Evolutionary conservation across 2,113 vertebrate genomes (phyloP), one percentile per base, ranked within the genome.

Genomic region (Cervus canadensis): DNA sequence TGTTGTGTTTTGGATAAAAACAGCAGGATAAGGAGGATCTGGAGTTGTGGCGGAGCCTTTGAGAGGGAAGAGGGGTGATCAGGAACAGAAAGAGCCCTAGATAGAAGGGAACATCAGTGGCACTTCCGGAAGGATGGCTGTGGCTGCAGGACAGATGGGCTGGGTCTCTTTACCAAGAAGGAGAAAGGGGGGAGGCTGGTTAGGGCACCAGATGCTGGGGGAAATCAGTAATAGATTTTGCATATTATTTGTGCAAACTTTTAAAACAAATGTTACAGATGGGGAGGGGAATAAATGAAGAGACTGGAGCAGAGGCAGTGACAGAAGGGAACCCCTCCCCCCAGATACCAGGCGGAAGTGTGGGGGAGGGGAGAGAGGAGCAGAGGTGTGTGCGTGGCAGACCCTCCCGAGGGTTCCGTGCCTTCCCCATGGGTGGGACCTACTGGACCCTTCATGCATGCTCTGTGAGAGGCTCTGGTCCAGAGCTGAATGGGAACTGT

Each of bases 121-220:
- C 50, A 19, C 7, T 8, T 6, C 13, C 0, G 0, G 28, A 50
- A 33, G 9, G 15, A 21, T 3, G 2, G 54, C 28, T 48, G 25
- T 50, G 67, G 57, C 48, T 43, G 30, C 8, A 67, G 57, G 57
- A 76, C 54, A 64, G 54, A 13, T 21, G 43, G 16, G 7, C 2
- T 15, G 59, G 10, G 48, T 45, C 40, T 81, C 30, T 64, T 16
- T 48, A 21, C n/a, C 5, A 25, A 36, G 81, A 67, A 30, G 26
- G n/a, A 81, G 26, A 40, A 19, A 1, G 25, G 21, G 15, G 25
- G 76, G 36, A 28, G 11, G 40, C 6, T 40, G n/a, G 23, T 28
- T 16, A 19, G 19, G 33, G 11, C 21, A 25, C 36, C 50, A 71
- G 8, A 6, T 23, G 28, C 15, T 6, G 25, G 25, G 12, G 26